Conservation (phyloP, 2,888 invertebrate genomes). For the Orthonevra nobilis region DNA sequence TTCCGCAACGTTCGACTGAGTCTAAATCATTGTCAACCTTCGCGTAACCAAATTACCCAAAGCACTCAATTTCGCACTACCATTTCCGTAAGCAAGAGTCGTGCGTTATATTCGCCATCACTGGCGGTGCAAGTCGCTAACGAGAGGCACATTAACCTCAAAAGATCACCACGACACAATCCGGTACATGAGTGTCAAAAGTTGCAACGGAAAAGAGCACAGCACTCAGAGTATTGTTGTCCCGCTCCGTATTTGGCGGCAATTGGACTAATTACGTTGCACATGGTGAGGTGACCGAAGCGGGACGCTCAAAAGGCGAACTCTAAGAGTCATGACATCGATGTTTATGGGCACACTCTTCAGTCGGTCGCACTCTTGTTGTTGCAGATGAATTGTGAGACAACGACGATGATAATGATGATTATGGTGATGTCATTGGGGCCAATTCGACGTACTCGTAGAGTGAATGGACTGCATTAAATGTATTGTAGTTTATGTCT, state of each 20-base stretch:
- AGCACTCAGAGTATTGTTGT: conserved; percentile 51
- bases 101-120: conserved; percentile 20
- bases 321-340: conserved; percentile 49
- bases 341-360: conserved; percentile 52
- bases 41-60: no score
- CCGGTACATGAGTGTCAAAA: conserved; percentile 3
- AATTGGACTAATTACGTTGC: conserved; percentile 58
- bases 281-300: conserved; percentile 50
- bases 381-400: conserved; percentile 65
- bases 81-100: conserved; percentile 17
- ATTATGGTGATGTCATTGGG: conserved; percentile 57
- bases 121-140: conserved; percentile 32
- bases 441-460: conserved; percentile 37
- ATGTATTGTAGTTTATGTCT: conserved; percentile 52
- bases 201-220: conserved; percentile 7
- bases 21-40: no score
- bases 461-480: conserved; percentile 39
- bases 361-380: conserved; percentile 13
- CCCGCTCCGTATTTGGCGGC: conserved; percentile 53
- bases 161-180: conserved; percentile 51
- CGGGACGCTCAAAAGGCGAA: no score
- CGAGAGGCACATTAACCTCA: conserved; percentile 62
- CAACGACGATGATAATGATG: conserved; percentile 46
- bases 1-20: no score
- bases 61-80: conserved; percentile 4